These are phyloP conservation scores for Tolmerus cingulatus DNA, from an alignment of 2,888 invertebrate genomes.

Conservation along the genomic window DNA sequence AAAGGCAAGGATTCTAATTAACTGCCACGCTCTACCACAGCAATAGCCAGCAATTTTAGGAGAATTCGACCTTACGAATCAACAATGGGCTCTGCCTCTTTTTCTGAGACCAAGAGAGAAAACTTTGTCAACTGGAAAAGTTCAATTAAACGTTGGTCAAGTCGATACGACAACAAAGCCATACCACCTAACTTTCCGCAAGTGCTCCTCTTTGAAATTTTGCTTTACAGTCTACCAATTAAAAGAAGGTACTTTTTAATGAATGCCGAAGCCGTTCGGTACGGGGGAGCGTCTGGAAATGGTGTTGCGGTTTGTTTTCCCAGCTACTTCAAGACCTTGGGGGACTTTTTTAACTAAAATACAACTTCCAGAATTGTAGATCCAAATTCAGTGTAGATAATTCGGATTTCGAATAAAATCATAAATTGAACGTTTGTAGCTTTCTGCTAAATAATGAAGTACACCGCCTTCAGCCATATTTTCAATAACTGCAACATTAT, in stretches of 20 bases:
- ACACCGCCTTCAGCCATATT: not conserved
- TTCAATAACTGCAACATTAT: not conserved
- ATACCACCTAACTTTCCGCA: not conserved
- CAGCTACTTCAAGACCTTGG: not conserved
- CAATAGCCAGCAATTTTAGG: not conserved
- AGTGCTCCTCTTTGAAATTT: not conserved
- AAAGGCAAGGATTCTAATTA: slow-evolving; percentile 13
- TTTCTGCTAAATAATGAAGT: not conserved
- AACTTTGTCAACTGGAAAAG: slow-evolving; percentile 28
- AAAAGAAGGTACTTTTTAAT: not conserved
- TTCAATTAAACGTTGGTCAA: slow-evolving; percentile 29
- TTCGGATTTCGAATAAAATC: not conserved
- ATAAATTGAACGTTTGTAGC: not conserved
- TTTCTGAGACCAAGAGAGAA: not conserved
- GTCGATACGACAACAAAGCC: not conserved
- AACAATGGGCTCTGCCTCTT: slow-evolving; percentile 9
- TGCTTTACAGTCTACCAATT: not conserved
- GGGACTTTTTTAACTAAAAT: not conserved
- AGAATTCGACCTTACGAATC: not conserved
- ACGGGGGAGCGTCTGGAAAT: not conserved
- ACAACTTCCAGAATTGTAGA: not conserved
- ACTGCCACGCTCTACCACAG: not conserved
- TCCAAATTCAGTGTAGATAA: not conserved
- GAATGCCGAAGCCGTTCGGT: not conserved
- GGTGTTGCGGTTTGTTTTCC: not conserved